Evolutionary conservation across 2,797 vertebrate species (phyloP).

Genomic region (Coranthus polyacanthus): DNA sequence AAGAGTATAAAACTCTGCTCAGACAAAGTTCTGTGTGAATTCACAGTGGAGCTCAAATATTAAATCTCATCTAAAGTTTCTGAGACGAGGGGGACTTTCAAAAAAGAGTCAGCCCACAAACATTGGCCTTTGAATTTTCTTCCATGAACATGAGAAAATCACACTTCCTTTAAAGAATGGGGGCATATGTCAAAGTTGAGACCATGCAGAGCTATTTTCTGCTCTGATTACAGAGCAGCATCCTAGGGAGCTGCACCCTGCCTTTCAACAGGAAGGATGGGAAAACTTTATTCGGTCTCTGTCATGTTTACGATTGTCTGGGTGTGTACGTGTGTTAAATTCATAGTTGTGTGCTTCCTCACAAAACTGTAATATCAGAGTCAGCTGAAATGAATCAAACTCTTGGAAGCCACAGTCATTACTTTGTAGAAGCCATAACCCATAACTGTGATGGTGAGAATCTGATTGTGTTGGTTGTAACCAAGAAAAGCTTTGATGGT

Average conservation of each 20-base stretch:
- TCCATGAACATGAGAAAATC: slow-evolving; percentile 52
- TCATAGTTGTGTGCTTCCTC: slow-evolving; percentile 40
- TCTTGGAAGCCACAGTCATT: slow-evolving; percentile 49
- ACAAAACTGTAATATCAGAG: slow-evolving; percentile 46
- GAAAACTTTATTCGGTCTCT: slow-evolving; percentile 45
- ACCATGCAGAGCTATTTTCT: slow-evolving; percentile 54
- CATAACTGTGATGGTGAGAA: slow-evolving; percentile 40
- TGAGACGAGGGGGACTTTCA: no score
- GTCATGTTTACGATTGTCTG: slow-evolving; percentile 46
- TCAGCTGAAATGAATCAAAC: slow-evolving; percentile 55
- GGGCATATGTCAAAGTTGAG: slow-evolving; percentile 61
- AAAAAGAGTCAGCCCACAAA: slow-evolving; percentile 14
- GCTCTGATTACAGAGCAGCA: slow-evolving; percentile 69
- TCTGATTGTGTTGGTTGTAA: slow-evolving; percentile 42
- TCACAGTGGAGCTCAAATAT: no score
- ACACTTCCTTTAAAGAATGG: slow-evolving; percentile 28
- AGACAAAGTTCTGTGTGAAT: no score
- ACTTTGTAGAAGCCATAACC: slow-evolving; percentile 42
- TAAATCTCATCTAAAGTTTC: no score
- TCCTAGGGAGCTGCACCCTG: slow-evolving; percentile 43
- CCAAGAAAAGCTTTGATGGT: slow-evolving; percentile 43
- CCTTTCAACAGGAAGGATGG: slow-evolving; percentile 53
- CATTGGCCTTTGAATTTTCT: slow-evolving; percentile 18
- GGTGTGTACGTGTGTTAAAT: slow-evolving; percentile 15
- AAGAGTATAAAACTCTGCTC: no score